Evolutionary conservation across 2,888 invertebrate genomes (phyloP).

Genomic region (Mythimna impura): DNA sequence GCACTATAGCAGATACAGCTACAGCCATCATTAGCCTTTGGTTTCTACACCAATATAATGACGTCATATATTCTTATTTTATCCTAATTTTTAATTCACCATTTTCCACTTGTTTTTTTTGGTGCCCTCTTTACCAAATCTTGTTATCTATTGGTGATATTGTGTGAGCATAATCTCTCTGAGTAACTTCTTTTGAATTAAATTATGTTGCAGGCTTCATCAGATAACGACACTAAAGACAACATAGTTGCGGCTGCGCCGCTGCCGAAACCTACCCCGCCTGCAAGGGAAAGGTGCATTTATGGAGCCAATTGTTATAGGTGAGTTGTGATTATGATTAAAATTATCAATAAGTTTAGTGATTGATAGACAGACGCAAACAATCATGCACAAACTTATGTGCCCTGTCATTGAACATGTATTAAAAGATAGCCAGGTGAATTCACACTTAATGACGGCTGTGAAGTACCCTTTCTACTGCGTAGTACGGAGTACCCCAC

Average conservation of each 20-base stretch:
- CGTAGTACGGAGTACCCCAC: too few relatives aligned
- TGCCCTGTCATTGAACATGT: neutral
- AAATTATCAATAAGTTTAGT: too few relatives aligned
- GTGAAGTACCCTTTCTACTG: too few relatives aligned
- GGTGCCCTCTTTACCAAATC: neutral
- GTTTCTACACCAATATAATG: neutral
- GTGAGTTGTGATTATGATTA: conserved; percentile 72
- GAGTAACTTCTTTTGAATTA: neutral
- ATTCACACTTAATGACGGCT: too few relatives aligned
- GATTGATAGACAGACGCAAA: neutral
- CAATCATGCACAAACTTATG: neutral
- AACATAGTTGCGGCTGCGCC: conserved; percentile 32
- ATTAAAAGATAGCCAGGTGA: too few relatives aligned
- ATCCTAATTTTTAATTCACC: neutral
- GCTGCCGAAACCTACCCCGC: conserved; percentile 39
- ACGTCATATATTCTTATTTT: neutral
- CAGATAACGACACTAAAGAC: conserved; percentile 37
- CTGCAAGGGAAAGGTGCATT: conserved; percentile 89
- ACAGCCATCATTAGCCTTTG: neutral
- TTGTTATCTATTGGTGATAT: too few relatives aligned
- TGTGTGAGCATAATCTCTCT: neutral
- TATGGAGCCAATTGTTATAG: conserved; percentile 92
- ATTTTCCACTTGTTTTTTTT: neutral
- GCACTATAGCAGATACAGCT: too few relatives aligned
- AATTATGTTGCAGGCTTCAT: conserved; percentile 50